phyloP scores from a whole-genome alignment of 2,113 vertebrate genomes.

The Phrynosoma platyrhinos region DNA sequence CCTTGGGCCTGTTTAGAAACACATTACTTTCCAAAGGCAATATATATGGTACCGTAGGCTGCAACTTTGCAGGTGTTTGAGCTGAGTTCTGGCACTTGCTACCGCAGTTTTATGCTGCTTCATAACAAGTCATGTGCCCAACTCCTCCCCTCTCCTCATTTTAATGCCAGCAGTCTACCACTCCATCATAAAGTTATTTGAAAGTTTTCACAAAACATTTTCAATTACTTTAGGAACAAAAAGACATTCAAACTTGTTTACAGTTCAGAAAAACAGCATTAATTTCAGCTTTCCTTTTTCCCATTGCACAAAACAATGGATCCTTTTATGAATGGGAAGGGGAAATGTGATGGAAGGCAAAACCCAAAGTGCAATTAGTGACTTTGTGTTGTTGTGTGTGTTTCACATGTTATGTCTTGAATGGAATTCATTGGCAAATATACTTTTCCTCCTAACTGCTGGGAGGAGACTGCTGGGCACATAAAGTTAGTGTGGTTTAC shows the following conservation, averaged over 20 bases:
- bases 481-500: neutral
- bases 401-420: neutral
- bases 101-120: neutral
- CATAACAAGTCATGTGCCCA: neutral
- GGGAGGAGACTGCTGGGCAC: neutral
- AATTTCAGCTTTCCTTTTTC: neutral
- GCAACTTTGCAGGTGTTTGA: neutral
- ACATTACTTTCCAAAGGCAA: neutral
- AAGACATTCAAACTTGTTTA: neutral
- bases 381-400: neutral
- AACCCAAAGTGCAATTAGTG: neutral
- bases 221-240: neutral
- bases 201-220: neutral
- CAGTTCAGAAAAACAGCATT: neutral
- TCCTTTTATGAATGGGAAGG: neutral
- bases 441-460: neutral
- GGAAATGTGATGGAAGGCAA: neutral
- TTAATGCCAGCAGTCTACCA: neutral
- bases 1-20: neutral
- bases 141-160: too few relatives aligned
- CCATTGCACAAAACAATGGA: neutral
- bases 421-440: neutral
- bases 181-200: neutral
- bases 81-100: neutral
- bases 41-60: neutral